Conservation (phyloP, 2,797 vertebrate genomes). For the Tokudaia muenninki region DNA sequence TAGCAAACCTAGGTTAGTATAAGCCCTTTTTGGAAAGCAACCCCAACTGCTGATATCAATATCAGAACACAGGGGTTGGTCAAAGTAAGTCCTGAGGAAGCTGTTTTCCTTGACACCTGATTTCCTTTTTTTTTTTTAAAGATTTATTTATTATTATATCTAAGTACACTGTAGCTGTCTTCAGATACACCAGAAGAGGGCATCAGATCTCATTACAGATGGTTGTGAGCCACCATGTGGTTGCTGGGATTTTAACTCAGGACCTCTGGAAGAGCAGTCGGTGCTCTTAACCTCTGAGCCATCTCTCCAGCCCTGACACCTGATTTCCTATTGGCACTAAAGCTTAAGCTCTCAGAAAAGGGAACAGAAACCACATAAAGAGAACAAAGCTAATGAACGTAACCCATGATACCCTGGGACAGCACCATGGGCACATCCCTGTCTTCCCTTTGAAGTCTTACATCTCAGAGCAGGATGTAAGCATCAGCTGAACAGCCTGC, state of each 20-base stretch:
- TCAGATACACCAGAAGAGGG: too few relatives aligned
- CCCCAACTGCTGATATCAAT: not conserved
- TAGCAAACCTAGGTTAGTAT: not conserved
- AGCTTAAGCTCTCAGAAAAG: not conserved
- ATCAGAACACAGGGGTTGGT: not conserved
- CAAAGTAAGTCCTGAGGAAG: not conserved
- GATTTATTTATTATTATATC: too few relatives aligned
- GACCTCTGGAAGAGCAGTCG: too few relatives aligned
- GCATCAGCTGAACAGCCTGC: slow-evolving; percentile 6
- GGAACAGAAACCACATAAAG: slow-evolving; percentile 23
- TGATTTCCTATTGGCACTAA: slow-evolving; percentile 25
- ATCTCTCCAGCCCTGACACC: not conserved
- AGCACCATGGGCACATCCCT: not conserved
- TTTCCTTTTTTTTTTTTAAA: not conserved
- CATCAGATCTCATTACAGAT: too few relatives aligned
- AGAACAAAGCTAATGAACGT: not conserved
- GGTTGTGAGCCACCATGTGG: too few relatives aligned
- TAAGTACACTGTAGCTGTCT: too few relatives aligned
- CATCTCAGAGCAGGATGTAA: not conserved
- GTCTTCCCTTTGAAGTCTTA: not conserved
- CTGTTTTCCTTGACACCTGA: not conserved
- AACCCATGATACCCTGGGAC: not conserved
- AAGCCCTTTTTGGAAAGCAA: not conserved
- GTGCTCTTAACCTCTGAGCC: too few relatives aligned
- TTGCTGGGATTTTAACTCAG: too few relatives aligned